These are phyloP conservation scores for Pristionchus entomophagus DNA, from an alignment of 2,888 invertebrate species.

Conservation along the genomic window DNA sequence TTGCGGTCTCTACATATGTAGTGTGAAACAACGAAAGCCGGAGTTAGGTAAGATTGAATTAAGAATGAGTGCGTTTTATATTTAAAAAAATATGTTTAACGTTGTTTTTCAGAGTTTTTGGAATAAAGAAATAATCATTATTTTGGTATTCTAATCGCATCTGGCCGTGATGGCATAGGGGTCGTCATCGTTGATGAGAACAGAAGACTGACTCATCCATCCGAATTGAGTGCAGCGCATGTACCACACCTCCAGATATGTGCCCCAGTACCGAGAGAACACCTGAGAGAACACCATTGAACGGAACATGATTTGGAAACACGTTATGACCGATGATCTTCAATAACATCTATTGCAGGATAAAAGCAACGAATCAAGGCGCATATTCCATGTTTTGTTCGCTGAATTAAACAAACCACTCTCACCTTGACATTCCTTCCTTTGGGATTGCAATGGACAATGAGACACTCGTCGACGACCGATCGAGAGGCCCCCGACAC, in stretches of 20 bases:
- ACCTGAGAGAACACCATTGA: not conserved
- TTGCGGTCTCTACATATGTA: too few species aligned
- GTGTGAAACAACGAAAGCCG: too few species aligned
- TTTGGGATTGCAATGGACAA: slow-evolving; percentile 33
- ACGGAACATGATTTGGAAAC: not conserved
- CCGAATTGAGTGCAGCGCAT: slow-evolving; percentile 29
- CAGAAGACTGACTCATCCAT: slow-evolving; percentile 41
- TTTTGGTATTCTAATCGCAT: not conserved
- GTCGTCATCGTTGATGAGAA: slow-evolving; percentile 35
- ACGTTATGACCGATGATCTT: too few species aligned
- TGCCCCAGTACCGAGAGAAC: slow-evolving; percentile 39
- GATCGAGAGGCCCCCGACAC: not conserved
- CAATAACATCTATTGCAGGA: not conserved
- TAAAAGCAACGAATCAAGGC: not conserved
- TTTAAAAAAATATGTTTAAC: too few species aligned
- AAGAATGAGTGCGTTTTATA: too few species aligned
- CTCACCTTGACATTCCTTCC: slow-evolving; percentile 39
- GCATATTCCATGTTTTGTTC: too few species aligned
- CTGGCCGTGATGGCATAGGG: slow-evolving; percentile 23
- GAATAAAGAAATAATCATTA: too few species aligned
- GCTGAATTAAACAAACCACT: too few species aligned
- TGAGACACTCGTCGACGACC: slow-evolving; percentile 9
- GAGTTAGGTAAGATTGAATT: too few species aligned
- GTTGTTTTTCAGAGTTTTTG: too few species aligned
- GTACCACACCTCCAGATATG: slow-evolving; percentile 43